Evolutionary conservation across 1,140 invertebrate genomes (phyloP).

Genomic region (Oreohelix idahoensis): DNA sequence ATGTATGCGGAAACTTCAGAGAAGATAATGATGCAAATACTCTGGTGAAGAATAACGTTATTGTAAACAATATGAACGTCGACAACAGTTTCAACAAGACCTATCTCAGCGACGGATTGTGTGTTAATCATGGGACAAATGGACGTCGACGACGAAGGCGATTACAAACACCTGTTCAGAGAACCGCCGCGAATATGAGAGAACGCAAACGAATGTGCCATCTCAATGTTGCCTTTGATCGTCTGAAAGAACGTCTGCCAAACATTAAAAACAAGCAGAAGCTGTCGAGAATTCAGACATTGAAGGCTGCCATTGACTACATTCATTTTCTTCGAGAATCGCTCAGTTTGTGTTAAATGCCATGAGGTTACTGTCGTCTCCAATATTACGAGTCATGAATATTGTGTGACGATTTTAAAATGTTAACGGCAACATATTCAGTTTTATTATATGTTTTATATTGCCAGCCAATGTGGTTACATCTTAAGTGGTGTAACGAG

Average conservation of each 20-base stretch:
- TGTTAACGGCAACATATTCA: too few species aligned
- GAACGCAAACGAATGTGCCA: conserved; percentile 96
- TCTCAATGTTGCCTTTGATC: conserved; percentile 95
- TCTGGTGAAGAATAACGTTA: background rate
- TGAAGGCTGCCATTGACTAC: conserved; percentile 95
- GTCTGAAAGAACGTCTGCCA: conserved; percentile 78
- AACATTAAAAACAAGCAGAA: conserved; percentile 98
- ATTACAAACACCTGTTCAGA: conserved; percentile 53
- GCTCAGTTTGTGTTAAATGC: conserved; percentile 8
- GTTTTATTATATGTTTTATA: too few species aligned
- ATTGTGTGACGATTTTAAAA: too few species aligned
- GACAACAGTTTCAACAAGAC: background rate
- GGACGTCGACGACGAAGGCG: conserved; percentile 42
- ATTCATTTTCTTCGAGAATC: conserved; percentile 95
- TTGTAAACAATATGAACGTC: background rate
- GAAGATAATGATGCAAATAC: background rate
- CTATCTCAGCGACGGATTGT: background rate
- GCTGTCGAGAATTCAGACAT: conserved; percentile 94
- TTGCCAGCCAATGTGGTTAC: too few species aligned
- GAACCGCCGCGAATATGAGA: conserved; percentile 73
- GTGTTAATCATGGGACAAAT: background rate
- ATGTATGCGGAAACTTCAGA: background rate
- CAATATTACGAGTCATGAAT: too few species aligned
- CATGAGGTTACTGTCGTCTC: too few species aligned
- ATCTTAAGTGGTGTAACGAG: too few species aligned